Percentiles rank a stretch among this genome's conserved stretches.
Conservation (phyloP, 2,888 invertebrate species). For the Lepidochitona cinerea region DNA sequence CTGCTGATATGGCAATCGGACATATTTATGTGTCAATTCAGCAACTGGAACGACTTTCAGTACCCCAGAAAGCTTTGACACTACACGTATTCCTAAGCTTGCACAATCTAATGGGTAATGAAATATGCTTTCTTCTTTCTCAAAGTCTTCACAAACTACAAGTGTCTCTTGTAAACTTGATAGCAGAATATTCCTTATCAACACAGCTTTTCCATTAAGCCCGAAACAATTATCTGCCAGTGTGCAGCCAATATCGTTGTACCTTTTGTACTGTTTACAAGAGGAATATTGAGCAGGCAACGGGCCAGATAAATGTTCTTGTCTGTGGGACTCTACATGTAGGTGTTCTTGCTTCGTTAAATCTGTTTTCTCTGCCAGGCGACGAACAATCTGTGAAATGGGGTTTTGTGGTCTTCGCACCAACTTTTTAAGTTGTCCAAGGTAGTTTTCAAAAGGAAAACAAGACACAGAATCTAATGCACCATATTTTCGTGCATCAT, state of each 20-base stretch:
- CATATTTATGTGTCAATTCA: not conserved
- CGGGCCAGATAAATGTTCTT: slow-evolving; percentile 1
- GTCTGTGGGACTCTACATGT: not conserved
- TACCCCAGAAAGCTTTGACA: not conserved
- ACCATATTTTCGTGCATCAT: slow-evolving; percentile 58
- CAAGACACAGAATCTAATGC: slow-evolving; percentile 52
- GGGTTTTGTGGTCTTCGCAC: slow-evolving; percentile 19
- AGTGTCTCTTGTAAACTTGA: not conserved
- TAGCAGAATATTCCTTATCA: not conserved
- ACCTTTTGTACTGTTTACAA: not conserved
- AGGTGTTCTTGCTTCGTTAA: not conserved
- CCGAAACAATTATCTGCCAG: not conserved
- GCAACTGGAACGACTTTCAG: not conserved
- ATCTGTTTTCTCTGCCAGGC: slow-evolving; percentile 4
- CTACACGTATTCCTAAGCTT: not conserved
- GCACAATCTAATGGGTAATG: not conserved
- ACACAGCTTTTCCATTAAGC: not conserved
- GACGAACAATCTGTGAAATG: slow-evolving; percentile 7
- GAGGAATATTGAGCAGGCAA: not conserved
- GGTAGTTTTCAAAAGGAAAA: slow-evolving; percentile 64
- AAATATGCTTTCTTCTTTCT: not conserved
- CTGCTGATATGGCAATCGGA: not conserved
- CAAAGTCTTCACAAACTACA: not conserved
- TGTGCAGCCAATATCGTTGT: not conserved
- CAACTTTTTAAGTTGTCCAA: slow-evolving; percentile 37